Conservation (phyloP, 2,888 invertebrate genomes). For the Taphrorychus bicolor region DNA sequence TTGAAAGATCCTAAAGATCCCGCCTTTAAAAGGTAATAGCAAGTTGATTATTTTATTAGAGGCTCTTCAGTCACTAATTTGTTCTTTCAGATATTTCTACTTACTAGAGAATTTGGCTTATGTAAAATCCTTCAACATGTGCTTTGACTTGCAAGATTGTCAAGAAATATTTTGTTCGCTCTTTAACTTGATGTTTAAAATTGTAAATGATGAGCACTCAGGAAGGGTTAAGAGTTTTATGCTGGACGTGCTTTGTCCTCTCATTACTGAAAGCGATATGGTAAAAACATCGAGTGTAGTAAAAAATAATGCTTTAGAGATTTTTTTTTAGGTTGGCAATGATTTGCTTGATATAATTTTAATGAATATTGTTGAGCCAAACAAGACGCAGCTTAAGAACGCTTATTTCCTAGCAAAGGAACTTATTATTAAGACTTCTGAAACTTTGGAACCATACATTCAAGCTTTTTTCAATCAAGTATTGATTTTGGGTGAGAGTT, state of each 20-base stretch:
- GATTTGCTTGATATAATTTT: constrained; percentile 93
- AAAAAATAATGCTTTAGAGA: not conserved
- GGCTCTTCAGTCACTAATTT: not conserved
- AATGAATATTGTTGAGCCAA: constrained; percentile 92
- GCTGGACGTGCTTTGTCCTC: constrained; percentile 92
- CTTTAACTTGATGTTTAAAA: constrained; percentile 93
- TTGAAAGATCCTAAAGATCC: constrained; percentile 96
- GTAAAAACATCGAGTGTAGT: constrained; percentile 51
- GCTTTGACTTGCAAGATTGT: constrained; percentile 96
- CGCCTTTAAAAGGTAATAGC: constrained; percentile 75
- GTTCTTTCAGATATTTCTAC: constrained; percentile 82
- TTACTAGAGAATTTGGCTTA: constrained; percentile 95
- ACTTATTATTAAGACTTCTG: constrained; percentile 88
- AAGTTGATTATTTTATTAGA: not conserved
- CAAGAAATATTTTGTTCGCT: constrained; percentile 95
- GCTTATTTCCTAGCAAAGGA: constrained; percentile 92
- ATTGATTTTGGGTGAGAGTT: constrained; percentile 69
- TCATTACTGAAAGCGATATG: constrained; percentile 94
- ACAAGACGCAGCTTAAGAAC: constrained; percentile 87
- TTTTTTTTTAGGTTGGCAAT: constrained; percentile 69
- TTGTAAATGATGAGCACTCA: constrained; percentile 96
- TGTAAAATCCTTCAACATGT: constrained; percentile 98
- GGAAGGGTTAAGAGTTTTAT: constrained; percentile 96
- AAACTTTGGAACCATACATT: constrained; percentile 92
- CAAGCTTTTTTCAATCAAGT: constrained; percentile 98